Evolutionary conservation across 2,113 vertebrate genomes (phyloP).

Genomic region (Zosterops pallidus): DNA sequence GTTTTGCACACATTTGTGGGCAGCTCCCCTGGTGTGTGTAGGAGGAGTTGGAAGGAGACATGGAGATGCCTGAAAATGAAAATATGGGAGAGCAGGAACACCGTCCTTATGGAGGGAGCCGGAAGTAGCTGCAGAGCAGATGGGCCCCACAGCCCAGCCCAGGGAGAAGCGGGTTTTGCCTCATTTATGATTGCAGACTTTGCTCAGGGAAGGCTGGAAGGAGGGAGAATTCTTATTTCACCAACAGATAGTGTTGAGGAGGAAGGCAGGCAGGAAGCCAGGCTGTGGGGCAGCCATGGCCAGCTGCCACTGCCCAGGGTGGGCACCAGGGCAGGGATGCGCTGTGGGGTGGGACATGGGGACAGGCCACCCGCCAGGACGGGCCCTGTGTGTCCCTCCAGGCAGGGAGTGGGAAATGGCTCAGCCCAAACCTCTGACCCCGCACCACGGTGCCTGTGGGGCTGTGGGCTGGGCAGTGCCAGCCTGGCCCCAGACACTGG

Average conservation of each 20-base stretch:
- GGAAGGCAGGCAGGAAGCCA: not conserved
- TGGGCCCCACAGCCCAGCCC: not conserved
- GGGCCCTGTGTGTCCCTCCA: fast-evolving
- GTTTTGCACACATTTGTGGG: conserved; percentile 9
- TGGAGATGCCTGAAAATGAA: not conserved
- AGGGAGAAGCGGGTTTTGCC: not conserved
- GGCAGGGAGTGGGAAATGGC: not conserved
- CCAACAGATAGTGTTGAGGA: not conserved
- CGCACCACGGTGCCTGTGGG: fast-evolving
- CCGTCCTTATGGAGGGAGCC: not conserved
- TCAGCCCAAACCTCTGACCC: not conserved
- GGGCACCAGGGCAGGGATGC: not conserved
- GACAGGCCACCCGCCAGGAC: not conserved
- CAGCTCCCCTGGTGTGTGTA: not conserved
- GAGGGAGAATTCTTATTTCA: not conserved
- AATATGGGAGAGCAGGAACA: not conserved
- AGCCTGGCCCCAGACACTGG: fast-evolving
- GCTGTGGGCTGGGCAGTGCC: not conserved
- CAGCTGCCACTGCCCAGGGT: not conserved
- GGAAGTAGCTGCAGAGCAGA: conserved; percentile 14
- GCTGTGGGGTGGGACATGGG: not conserved
- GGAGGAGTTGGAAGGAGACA: conserved; percentile 42
- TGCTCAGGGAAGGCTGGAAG: fast-evolving
- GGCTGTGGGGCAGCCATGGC: not conserved
- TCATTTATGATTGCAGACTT: not conserved